Evolutionary conservation across 2,797 vertebrate species (phyloP).

Genomic region (Uromys caudimaculatus): DNA sequence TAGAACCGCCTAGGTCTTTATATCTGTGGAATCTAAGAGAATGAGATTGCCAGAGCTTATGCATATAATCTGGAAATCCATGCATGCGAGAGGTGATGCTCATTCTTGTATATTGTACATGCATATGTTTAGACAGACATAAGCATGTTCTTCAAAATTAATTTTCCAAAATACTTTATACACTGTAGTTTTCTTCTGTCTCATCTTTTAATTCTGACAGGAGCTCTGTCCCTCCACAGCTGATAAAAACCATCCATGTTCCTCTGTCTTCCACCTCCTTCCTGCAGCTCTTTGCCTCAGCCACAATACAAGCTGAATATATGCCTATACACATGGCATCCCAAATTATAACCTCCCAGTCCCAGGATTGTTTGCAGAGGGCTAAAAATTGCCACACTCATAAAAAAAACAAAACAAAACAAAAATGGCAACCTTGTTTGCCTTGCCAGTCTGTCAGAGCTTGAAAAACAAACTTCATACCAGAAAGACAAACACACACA

Average conservation of each 20-base stretch:
- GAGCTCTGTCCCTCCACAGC: slow-evolving; percentile 51
- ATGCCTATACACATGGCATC: slow-evolving; percentile 72
- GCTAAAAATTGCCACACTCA: slow-evolving; percentile 77
- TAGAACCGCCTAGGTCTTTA: neutral
- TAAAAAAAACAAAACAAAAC: slow-evolving; percentile 76
- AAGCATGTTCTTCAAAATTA: slow-evolving; percentile 44
- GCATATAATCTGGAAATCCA: slow-evolving; percentile 7
- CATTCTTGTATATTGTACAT: neutral
- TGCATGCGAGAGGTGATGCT: neutral
- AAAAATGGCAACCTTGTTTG: slow-evolving; percentile 84
- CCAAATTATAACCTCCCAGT: slow-evolving; percentile 76
- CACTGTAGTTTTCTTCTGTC: slow-evolving; percentile 24
- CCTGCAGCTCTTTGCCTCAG: slow-evolving; percentile 67
- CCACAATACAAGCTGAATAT: slow-evolving; percentile 68
- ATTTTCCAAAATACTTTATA: slow-evolving; percentile 49
- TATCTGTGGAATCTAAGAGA: neutral
- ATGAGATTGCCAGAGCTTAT: neutral
- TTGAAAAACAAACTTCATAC: slow-evolving; percentile 81
- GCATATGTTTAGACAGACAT: slow-evolving; percentile 29
- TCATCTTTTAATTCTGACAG: slow-evolving; percentile 59
- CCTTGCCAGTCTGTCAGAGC: slow-evolving; percentile 83
- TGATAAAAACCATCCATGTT: slow-evolving; percentile 73
- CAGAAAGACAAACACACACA: slow-evolving; percentile 62
- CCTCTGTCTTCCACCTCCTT: slow-evolving; percentile 74
- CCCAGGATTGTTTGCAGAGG: slow-evolving; percentile 74